These are phyloP conservation scores for Penaeus japonicus DNA, from an alignment of 1,140 invertebrate species.

Conservation along the genomic window DNA sequence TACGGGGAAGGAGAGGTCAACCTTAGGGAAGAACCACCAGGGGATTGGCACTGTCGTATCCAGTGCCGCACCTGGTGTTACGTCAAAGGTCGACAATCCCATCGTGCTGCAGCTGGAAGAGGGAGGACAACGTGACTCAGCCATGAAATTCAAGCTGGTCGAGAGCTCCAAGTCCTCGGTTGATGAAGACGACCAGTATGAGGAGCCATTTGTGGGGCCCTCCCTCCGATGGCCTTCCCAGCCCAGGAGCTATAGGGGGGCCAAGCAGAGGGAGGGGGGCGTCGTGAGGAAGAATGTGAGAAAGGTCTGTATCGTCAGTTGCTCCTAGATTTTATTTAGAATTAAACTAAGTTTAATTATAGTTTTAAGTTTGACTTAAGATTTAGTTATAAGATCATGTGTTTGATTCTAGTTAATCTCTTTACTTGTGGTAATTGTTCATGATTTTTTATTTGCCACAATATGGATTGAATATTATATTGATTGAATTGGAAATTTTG, in stretches of 20 bases:
- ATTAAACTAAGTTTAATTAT: no score
- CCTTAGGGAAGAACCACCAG: no score
- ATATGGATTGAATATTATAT: no score
- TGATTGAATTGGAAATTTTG: no score
- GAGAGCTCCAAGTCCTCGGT: constrained; percentile 45
- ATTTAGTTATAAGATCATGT: no score
- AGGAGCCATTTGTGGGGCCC: constrained; percentile 51
- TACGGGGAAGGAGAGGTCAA: no score
- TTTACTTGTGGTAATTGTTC: background rate
- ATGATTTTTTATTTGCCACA: no score
- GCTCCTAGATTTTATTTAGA: background rate
- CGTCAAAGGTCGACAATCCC: background rate
- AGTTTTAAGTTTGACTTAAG: background rate
- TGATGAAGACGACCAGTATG: constrained; percentile 53
- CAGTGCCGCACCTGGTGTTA: background rate
- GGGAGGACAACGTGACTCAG: background rate
- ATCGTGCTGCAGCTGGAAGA: background rate
- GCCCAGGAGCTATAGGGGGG: constrained; percentile 56
- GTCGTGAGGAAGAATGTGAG: constrained; percentile 21
- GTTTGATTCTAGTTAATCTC: background rate
- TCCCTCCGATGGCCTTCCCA: constrained; percentile 50
- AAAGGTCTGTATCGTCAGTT: background rate
- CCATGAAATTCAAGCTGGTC: constrained; percentile 1
- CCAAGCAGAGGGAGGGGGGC: constrained; percentile 25
- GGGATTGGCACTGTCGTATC: no score